These are phyloP conservation scores for Tyrophagus putrescentiae DNA, from an alignment of 1,140 invertebrate species.

Conservation along the genomic window DNA sequence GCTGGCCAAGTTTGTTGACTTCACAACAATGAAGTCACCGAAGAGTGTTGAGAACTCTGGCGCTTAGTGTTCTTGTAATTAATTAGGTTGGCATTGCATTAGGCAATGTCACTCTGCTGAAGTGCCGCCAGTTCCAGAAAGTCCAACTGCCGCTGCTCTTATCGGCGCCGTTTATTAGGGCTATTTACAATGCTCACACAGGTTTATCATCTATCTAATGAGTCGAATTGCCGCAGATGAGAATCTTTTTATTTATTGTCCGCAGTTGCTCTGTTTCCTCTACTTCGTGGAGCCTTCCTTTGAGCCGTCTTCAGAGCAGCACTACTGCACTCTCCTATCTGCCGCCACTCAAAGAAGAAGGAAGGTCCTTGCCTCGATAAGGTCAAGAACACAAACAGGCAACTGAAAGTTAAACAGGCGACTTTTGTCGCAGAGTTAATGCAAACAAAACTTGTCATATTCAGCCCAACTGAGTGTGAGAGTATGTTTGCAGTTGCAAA, in stretches of 20 bases:
- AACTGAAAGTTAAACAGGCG: background rate
- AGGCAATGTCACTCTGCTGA: too few relatives aligned
- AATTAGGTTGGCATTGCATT: too few relatives aligned
- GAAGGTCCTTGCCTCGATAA: background rate
- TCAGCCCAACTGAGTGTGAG: too few relatives aligned
- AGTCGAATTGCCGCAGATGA: background rate
- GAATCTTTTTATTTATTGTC: slow-evolving; percentile 16
- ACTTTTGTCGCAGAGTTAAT: background rate
- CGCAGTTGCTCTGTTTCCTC: background rate
- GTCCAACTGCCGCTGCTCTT: too few relatives aligned
- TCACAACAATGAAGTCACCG: too few relatives aligned
- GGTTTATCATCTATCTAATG: slow-evolving; percentile 5
- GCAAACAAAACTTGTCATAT: slow-evolving; percentile 9
- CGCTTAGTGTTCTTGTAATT: too few relatives aligned
- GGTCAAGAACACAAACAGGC: slow-evolving; percentile 13
- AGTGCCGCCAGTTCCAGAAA: too few relatives aligned
- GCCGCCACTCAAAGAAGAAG: background rate
- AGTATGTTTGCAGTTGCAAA: too few relatives aligned
- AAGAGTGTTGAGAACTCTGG: too few relatives aligned
- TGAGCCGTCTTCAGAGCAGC: background rate
- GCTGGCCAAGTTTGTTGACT: too few relatives aligned
- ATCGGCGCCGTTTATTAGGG: background rate
- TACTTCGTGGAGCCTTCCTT: background rate
- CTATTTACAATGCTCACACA: background rate
- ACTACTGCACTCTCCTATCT: background rate